Evolutionary conservation across 2,888 invertebrate genomes (phyloP).

Genomic region (Theristus sp.): DNA sequence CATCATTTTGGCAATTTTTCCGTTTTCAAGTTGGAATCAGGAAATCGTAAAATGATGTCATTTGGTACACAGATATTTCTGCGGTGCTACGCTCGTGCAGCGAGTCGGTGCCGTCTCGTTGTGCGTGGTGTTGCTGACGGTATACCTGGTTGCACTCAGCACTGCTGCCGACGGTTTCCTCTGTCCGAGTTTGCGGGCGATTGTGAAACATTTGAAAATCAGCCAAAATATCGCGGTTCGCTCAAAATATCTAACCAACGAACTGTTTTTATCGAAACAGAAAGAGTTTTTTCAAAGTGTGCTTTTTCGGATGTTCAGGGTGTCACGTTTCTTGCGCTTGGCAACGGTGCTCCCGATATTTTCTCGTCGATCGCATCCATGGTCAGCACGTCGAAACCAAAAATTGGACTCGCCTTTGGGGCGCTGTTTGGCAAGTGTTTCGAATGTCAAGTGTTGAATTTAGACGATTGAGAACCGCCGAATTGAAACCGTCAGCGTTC

Average conservation of each 20-base stretch:
- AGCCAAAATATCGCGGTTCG: conserved; percentile 36
- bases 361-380: conserved; percentile 44
- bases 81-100: neutral
- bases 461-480: no score
- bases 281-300: no score
- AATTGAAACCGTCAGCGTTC: no score
- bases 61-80: neutral
- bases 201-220: conserved; percentile 32
- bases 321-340: conserved; percentile 50
- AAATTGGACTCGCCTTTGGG: conserved; percentile 32
- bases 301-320: no score
- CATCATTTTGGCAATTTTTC: no score
- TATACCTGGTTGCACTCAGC: conserved; percentile 16
- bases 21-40: no score
- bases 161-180: conserved; percentile 24
- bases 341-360: conserved; percentile 51
- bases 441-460: no score
- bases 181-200: conserved; percentile 33
- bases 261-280: no score
- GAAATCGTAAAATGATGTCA: no score
- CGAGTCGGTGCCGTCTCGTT: neutral
- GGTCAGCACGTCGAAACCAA: conserved; percentile 21
- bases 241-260: no score
- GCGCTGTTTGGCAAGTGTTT: conserved; percentile 15
- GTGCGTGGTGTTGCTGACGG: conserved; percentile 12